Evolutionary conservation across 1,140 invertebrate species (phyloP), one percentile per base, ranked within the genome.

Genomic region (Archivesica marissinica): DNA sequence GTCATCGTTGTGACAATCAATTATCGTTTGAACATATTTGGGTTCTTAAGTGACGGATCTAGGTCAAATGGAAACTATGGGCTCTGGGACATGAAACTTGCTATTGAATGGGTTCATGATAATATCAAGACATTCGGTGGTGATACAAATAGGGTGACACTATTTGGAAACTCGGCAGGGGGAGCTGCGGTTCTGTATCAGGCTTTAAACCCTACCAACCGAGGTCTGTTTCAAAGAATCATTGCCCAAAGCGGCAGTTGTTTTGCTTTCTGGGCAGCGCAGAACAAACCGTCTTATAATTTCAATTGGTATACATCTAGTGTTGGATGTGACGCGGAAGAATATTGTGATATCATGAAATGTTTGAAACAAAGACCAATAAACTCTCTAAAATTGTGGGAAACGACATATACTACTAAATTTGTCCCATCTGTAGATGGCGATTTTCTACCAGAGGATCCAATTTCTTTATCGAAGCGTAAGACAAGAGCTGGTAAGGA

Each of bases 61-160:
- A 94, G 96, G 88, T 97, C 97, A 30, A 97, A 97, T 0, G 98
- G 98, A 15, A 99, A 99, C 93, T 96, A 97, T 75, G 98, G 98
- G 15, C 94, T 99, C 77, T 98, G 97, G 94, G 98, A 99, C 93
- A 98, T 98, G 94, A 94, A 97, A 89, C 97, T 99, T 96, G 98
- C 97, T 15, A 66, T 94, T 20, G 82, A 92, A 81, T 94, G 93
- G 93, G 96, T 99, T 9, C 93, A 95, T 64, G 94, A 95, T 75
- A 96, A 97, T 92, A 96, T 97, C 50, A 92, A 93, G 20, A 93
- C 94, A n/a, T 97, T 97, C 89, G 96, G 96, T 6, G 97, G 96
- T 2, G 96, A 97, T 93, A 94, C 95, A 0, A 93, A 94, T 17
- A 94, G 95, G 38, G 94, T 97, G 0, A 97, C 97, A 0, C 89